Evolutionary conservation across 2,797 vertebrate genomes (phyloP), one percentile per base, ranked within the genome.

Genomic region (Acrossocheilus fasciatus): DNA sequence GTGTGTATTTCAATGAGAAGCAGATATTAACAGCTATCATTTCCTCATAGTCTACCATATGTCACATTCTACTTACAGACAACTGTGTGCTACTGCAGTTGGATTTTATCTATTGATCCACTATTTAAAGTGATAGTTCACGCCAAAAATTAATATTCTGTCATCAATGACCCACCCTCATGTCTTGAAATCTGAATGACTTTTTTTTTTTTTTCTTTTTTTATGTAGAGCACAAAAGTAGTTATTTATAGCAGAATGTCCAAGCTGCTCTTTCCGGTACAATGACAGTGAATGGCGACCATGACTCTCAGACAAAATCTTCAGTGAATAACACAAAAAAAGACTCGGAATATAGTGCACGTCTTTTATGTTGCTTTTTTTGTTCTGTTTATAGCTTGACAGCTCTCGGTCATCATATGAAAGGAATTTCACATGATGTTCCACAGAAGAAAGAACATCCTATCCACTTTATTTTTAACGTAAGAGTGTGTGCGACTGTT

Each of bases 21-120:
- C 47, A 70, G 47, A 17, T 69, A 10, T 69, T 52, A 69, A 36
- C 30, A 52, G 45, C 45, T n/a, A n/a, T 47, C 6, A 12, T 50
- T 82, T 69, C 70, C 47, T 36, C 34, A 70, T 72, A 82, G 10
- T 72, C 23, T n/a, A n/a, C 20, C 45, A n/a, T 52, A 69, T 81
- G 64, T 81, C 12, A 52, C 14, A 52, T 39, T 69, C 30, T 1
- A 6, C 14, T 52, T 30, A 50, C 26, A 50, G 45, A 52, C 12
- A 54, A 41, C 45, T 39, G 10, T 50, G 11, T 69, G 17, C 36
- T 43, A 26, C 66, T n/a, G 34, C 34, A 72, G 66, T 18, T 26
- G 12, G 5, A 64, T 66, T 20, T 1, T 79, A 62, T 45, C 8
- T 30, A 34, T 30, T 10, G 10, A 69, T 52, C 18, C 20, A 52